Evolutionary conservation across 2,113 vertebrate genomes (phyloP).

Genomic region (Gymnorhina tibicen): DNA sequence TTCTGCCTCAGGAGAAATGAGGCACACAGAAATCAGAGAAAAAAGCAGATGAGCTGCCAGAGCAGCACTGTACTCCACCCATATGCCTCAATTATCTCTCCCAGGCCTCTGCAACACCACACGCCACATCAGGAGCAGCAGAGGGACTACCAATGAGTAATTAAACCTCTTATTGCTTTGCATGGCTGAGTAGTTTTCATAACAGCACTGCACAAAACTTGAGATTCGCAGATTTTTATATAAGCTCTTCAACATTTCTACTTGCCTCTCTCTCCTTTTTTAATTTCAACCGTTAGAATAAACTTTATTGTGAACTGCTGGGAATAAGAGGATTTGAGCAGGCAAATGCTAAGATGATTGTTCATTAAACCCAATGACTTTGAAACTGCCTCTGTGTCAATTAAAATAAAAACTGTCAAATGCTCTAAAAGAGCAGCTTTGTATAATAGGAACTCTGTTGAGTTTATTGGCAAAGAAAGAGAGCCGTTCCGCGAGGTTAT

Average conservation of each 20-base stretch:
- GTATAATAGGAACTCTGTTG: conserved; percentile 41
- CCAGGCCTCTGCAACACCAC: conserved; percentile 46
- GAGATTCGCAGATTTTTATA: conserved; percentile 38
- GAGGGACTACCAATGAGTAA: conserved; percentile 16
- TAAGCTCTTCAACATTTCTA: conserved; percentile 41
- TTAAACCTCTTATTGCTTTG: conserved; percentile 39
- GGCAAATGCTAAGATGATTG: conserved; percentile 58
- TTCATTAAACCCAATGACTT: conserved; percentile 55
- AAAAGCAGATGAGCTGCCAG: conserved; percentile 18
- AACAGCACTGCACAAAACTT: conserved; percentile 29
- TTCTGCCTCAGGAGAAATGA: neutral
- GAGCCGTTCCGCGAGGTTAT: neutral
- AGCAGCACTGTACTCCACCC: conserved; percentile 3
- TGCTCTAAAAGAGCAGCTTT: conserved; percentile 37
- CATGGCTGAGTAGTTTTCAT: conserved; percentile 45
- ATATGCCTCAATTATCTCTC: conserved; percentile 60
- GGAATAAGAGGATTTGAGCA: conserved; percentile 23
- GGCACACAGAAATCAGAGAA: neutral
- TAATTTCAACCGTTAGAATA: conserved; percentile 50
- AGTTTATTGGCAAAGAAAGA: conserved; percentile 31
- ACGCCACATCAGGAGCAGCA: conserved; percentile 17
- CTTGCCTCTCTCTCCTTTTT: conserved; percentile 55
- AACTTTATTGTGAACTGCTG: conserved; percentile 48
- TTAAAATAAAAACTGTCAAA: conserved; percentile 66
- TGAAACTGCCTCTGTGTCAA: conserved; percentile 52